A percentile compares a stretch with the other conserved stretches of the same genome.
Conservation (phyloP, 1,140 invertebrate genomes). For the Eriocheir sinensis region DNA sequence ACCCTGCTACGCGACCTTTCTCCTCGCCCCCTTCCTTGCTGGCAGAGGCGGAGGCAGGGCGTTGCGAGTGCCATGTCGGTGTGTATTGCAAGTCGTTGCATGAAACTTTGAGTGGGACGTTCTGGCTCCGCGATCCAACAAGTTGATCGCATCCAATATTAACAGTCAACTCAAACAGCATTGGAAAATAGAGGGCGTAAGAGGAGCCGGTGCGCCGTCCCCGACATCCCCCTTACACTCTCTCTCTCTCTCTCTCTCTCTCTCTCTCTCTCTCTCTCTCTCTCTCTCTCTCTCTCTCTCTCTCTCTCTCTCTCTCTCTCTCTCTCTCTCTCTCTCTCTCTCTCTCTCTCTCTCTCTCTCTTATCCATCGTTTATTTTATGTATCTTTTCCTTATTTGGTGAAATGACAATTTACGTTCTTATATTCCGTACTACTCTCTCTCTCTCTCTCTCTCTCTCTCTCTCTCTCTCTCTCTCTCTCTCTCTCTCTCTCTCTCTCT, state of each 20-base stretch:
- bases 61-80: conserved; percentile 66
- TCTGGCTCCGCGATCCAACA: conserved; percentile 68
- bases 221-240: neutral
- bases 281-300: conserved; percentile 58
- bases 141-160: conserved; percentile 73
- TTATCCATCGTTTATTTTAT: too few species aligned
- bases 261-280: conserved; percentile 58
- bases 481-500: conserved; percentile 15
- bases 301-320: conserved; percentile 30
- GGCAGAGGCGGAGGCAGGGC: conserved; percentile 19
- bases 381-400: too few species aligned
- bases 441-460: conserved; percentile 23
- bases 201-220: neutral
- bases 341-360: conserved; percentile 50
- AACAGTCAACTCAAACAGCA: conserved; percentile 70
- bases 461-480: conserved; percentile 10
- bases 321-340: conserved; percentile 57
- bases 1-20: neutral
- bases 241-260: conserved; percentile 51
- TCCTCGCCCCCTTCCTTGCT: neutral
- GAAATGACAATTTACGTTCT: too few species aligned
- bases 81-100: conserved; percentile 72
- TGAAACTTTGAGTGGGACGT: conserved; percentile 73
- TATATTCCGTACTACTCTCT: too few species aligned
- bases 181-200: conserved; percentile 54